phyloP scores from a whole-genome alignment of 1,140 invertebrate genomes.

The Pseudoatta argentina region DNA sequence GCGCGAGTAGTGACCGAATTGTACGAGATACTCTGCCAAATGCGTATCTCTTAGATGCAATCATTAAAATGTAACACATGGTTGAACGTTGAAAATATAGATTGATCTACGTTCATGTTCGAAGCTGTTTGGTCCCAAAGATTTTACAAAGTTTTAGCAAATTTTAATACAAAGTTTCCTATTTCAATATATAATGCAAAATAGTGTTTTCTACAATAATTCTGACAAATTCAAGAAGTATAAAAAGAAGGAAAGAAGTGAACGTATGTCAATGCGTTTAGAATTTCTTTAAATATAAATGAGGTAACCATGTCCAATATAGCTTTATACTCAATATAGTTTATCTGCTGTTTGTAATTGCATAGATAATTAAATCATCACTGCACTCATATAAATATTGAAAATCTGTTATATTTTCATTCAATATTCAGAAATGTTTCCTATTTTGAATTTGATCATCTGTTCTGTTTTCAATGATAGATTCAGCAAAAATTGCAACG shows the following conservation, averaged over 20 bases:
- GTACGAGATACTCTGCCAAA: neutral
- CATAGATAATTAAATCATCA: too few species aligned
- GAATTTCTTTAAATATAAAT: too few species aligned
- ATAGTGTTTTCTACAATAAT: neutral
- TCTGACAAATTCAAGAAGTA: neutral
- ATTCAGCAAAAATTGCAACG: too few species aligned
- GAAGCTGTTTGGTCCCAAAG: neutral
- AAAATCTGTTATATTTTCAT: too few species aligned
- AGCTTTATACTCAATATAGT: too few species aligned
- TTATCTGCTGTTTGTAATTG: too few species aligned
- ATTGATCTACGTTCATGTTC: neutral
- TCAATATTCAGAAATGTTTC: too few species aligned
- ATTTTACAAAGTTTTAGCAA: neutral
- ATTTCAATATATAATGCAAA: neutral
- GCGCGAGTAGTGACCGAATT: constrained; percentile 13
- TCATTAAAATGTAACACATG: neutral
- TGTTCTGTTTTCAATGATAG: too few species aligned
- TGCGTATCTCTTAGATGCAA: neutral
- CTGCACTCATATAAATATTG: too few species aligned
- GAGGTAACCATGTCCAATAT: too few species aligned
- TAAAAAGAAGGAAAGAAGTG: too few species aligned
- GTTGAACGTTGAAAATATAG: neutral
- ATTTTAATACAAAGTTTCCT: neutral
- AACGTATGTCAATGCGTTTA: neutral
- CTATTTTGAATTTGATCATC: too few species aligned